Evolutionary conservation across 2,888 invertebrate species (phyloP).

Genomic region (Tortrix viridana): DNA sequence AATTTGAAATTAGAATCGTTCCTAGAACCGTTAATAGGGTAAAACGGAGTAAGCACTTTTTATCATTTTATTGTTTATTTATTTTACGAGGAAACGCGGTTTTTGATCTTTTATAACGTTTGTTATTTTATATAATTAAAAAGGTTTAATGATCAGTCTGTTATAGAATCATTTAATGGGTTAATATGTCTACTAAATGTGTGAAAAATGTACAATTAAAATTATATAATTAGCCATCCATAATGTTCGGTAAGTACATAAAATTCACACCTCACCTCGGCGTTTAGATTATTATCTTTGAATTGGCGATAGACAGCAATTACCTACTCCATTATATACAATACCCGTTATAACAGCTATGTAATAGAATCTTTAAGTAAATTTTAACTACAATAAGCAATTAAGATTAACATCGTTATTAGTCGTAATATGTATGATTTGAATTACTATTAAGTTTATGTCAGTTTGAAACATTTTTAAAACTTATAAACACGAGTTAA

Average conservation of each 20-base stretch:
- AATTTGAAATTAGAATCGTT: constrained; percentile 36
- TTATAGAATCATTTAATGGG: constrained; percentile 5
- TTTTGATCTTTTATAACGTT: constrained; percentile 32
- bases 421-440: neutral
- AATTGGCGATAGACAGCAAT: constrained; percentile 5
- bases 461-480: neutral
- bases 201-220: neutral
- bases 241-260: constrained; percentile 2
- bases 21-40: constrained; percentile 38
- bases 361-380: constrained; percentile 2
- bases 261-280: neutral
- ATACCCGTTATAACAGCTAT: constrained; percentile 8
- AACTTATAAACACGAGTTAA: too few species aligned
- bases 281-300: constrained; percentile 1
- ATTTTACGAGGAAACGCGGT: constrained; percentile 36
- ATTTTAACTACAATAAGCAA: constrained; percentile 1
- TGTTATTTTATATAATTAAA: constrained; percentile 33
- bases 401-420: constrained; percentile 5
- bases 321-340: constrained; percentile 13
- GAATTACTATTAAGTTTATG: neutral
- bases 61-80: constrained; percentile 38
- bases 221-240: too few species aligned
- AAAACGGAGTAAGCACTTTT: constrained; percentile 34
- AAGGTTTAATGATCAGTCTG: constrained; percentile 16
- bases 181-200: neutral